Evolutionary conservation across 2,888 invertebrate species (phyloP).

Genomic region (Alviniconcha strummeri): DNA sequence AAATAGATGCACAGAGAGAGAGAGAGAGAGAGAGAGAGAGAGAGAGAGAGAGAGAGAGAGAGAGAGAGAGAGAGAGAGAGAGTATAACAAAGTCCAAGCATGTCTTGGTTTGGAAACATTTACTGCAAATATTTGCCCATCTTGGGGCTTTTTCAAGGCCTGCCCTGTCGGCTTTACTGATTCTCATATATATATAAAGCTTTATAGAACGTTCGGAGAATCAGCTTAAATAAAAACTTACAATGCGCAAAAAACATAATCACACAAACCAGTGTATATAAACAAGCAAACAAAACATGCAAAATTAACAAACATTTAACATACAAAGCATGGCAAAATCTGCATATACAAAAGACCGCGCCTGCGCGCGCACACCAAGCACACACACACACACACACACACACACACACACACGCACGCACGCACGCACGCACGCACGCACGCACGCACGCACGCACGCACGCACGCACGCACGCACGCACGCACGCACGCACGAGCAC

Average conservation of each 20-base stretch:
- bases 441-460: too few species aligned
- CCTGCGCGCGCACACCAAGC: not conserved
- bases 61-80: not conserved
- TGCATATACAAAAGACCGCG: not conserved
- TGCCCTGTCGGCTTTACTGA: too few species aligned
- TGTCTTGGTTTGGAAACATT: too few species aligned
- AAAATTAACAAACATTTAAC: not conserved
- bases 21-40: not conserved
- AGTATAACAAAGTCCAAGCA: not conserved
- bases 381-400: not conserved
- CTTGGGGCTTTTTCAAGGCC: too few species aligned
- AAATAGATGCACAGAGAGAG: not conserved
- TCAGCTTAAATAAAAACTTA: too few species aligned
- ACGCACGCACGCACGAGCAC: not conserved
- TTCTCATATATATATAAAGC: too few species aligned
- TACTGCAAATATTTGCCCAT: too few species aligned
- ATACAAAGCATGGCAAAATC: not conserved
- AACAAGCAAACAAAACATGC: not conserved
- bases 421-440: not conserved
- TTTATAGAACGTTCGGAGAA: too few species aligned
- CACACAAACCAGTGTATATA: not conserved
- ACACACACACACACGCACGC: not conserved
- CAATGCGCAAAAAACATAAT: too few species aligned
- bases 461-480: not conserved
- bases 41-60: not conserved